Evolutionary conservation across 2,113 vertebrate genomes (phyloP), one percentile per base, ranked within the genome.

Genomic region (Paralichthys olivaceus): DNA sequence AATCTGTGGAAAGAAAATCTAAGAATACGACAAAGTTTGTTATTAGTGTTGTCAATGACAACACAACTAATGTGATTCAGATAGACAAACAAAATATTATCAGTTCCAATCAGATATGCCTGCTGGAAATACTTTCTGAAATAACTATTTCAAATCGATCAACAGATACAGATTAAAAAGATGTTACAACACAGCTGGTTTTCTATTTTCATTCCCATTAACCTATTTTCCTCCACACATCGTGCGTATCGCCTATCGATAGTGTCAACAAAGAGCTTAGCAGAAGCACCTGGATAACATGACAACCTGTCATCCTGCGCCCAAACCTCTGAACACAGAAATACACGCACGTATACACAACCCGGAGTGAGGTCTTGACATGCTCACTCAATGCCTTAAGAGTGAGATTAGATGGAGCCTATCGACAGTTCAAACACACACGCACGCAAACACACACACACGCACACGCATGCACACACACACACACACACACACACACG

Each of bases 261-360:
- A 63, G 72, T 37, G 61, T 84, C 85, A 83, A 69, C 78, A 80
- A 29, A 65, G 15, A 72, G 68, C 43, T 88, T 69, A 83, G 77
- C 73, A 78, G 64, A 83, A 79, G 75, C 73, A 80, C 87, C 80
- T 80, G 79, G 80, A 83, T 64, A 70, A 80, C 73, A 83, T 76
- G 79, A 81, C 85, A 81, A 59, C 55, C 80, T 82, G 87, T 87
- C 84, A 83, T 58, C 64, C 56, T 70, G 57, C 4, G 0, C 55
- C 55, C 45, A 43, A 64, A 70, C 43, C 22, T n/a, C 34, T 45
- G 5, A 28, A 56, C 63, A 60, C 34, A 60, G 0, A 82, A 40
- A 78, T 5, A 77, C 73, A 88, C 80, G 79, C 78, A 81, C 78
- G 77, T 11, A 77, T 3, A 61, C 59, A 79, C 71, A 81, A 51